Base-by-base conservation (phyloP, 2,888 invertebrate genomes). In the Netelia inedita region DNA sequence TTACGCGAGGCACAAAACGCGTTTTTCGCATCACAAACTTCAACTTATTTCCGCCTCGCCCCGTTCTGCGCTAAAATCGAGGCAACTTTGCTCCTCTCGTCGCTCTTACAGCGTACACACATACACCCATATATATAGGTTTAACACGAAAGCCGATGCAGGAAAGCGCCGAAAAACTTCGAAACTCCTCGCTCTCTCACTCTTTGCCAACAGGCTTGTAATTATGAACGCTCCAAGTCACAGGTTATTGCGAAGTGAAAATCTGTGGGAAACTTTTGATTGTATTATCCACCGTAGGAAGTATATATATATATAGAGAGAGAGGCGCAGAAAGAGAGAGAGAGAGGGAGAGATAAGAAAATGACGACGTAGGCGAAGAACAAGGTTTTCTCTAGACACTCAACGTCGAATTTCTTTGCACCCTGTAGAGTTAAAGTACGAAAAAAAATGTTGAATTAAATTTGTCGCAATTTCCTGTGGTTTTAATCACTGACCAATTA, bases 141-240 rank as follows among this genome's bases (percentile, higher is more conserved):
- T 28, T 28, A 28, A 28, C 16, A 57, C 43, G 63, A 53, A 63
- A 65, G 41, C 46, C 55, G 71, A 21, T 43, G 72, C 23, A 57
- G 55, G 35, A 50, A 66, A 59, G 35, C 66, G 61, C 72, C 76
- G 76, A 80, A 83, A 83, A 83, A 83, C 66, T 80, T 80, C 23
- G 43, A 72, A 83, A 76, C 78, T 82, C 68, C 9, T 43, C 41
- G 9, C 53, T 53, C 65, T 50, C 16, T 23, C 59, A 23, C 66
- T 63, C 41, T 63, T 73, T 72, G 23, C 55, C 68, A 79, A 66
- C 79, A 79, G 87, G 87, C 86, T 88, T 90, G 89, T 89, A 90
- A 91, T 91, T 92, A 91, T 91, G 91, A 90, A 88, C 88, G 87
- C 86, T 88, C 78, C 80, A 85, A 88, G 85, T 90, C 80, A 79